Conservation (phyloP, 35 echinoderm and acorn worm species). For the Amphiura filiformis region DNA sequence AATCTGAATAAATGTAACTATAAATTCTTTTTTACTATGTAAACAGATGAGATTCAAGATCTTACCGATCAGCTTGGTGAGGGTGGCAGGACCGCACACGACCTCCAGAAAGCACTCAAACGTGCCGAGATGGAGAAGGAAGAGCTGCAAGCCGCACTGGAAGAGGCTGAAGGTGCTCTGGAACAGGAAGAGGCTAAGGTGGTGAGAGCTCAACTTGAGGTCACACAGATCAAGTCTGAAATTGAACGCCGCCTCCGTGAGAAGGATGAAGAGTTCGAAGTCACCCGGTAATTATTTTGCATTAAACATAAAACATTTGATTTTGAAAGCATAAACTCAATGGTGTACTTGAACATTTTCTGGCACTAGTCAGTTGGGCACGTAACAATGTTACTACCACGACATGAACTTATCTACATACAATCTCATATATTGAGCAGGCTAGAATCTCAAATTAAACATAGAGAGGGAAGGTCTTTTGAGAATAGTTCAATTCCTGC, state of each 20-base stretch:
- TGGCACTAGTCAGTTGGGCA: too few species aligned
- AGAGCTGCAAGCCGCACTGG: conserved; percentile 84
- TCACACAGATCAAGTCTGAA: conserved; percentile 74
- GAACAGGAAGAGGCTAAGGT: conserved; percentile 94
- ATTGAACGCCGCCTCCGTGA: conserved; percentile 82
- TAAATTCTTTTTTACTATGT: too few species aligned
- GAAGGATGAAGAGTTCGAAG: conserved; percentile 98
- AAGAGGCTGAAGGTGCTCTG: conserved; percentile 72
- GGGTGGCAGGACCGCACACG: conserved; percentile 93
- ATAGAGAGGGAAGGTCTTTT: too few species aligned
- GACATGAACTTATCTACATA: too few species aligned
- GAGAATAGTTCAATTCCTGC: too few species aligned
- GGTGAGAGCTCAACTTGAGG: conserved; percentile 82
- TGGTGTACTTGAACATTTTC: too few species aligned
- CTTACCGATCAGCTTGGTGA: conserved; percentile 98
- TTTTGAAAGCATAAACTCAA: too few species aligned
- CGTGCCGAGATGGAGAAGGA: conserved; percentile 95
- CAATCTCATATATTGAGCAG: too few species aligned
- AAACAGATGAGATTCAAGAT: conserved; percentile 84
- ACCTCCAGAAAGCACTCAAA: conserved; percentile 86
- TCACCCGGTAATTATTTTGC: conserved; percentile 64
- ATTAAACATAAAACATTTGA: too few species aligned
- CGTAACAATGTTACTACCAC: too few species aligned
- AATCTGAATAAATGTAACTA: too few species aligned
- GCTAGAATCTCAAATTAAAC: too few species aligned